These are phyloP conservation scores for Phaetusa simplex DNA, from an alignment of 2,113 vertebrate genomes.

Conservation along the genomic window DNA sequence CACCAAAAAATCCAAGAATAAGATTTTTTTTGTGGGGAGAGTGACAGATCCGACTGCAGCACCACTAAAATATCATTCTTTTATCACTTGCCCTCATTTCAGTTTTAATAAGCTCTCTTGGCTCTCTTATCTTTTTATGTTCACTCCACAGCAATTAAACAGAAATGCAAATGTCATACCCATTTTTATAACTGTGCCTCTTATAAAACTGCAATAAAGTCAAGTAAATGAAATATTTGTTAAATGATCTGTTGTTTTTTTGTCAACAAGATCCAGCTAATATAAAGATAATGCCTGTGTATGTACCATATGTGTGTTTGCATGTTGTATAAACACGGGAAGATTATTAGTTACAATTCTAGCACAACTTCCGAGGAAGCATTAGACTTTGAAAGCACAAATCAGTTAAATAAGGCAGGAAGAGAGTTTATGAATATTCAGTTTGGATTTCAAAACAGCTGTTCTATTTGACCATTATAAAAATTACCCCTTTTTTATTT, in stretches of 20 bases:
- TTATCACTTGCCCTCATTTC: conserved; percentile 77
- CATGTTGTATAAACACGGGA: not conserved
- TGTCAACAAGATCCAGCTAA: conserved; percentile 17
- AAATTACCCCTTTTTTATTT: not conserved
- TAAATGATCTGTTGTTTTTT: conserved; percentile 8
- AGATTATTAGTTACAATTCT: conserved; percentile 16
- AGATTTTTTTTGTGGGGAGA: conserved; percentile 29
- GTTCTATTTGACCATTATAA: conserved; percentile 16
- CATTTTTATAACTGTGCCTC: conserved; percentile 63
- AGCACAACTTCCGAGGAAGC: not conserved
- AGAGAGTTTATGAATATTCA: conserved; percentile 32
- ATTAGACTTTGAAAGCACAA: conserved; percentile 29
- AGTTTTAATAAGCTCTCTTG: conserved; percentile 81
- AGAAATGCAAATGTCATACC: conserved; percentile 75
- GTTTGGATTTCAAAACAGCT: conserved; percentile 25
- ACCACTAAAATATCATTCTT: conserved; percentile 68
- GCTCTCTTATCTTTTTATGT: conserved; percentile 76
- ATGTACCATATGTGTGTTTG: not conserved
- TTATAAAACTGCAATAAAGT: conserved; percentile 68
- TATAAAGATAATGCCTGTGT: not conserved
- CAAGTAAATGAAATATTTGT: conserved; percentile 51
- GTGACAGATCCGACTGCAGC: conserved; percentile 49
- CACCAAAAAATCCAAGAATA: conserved; percentile 22
- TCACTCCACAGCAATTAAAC: conserved; percentile 77
- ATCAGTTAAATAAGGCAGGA: conserved; percentile 16